Conservation (phyloP, 1,140 invertebrate species). For the Cepaea nemoralis region DNA sequence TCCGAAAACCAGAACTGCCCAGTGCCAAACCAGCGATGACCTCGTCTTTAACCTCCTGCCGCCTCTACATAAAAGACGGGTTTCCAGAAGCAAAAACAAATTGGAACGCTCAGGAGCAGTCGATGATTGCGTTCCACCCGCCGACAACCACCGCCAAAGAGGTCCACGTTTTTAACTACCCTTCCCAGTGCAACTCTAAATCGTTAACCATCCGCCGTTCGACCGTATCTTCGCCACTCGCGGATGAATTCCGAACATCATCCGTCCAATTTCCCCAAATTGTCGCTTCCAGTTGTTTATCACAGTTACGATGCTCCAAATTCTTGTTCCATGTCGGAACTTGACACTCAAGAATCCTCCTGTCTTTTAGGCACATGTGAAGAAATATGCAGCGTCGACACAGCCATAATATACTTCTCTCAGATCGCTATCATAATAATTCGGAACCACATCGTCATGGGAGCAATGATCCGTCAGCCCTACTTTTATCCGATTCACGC, state of each 20-base stretch:
- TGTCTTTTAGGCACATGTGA: not conserved
- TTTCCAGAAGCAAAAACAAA: constrained; percentile 15
- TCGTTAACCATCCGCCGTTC: not conserved
- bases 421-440: not conserved
- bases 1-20: constrained; percentile 14
- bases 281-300: not conserved
- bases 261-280: not conserved
- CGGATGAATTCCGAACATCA: not conserved
- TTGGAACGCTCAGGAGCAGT: constrained; percentile 25
- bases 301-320: not conserved
- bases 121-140: not conserved
- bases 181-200: not conserved
- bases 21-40: constrained; percentile 40
- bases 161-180: not conserved
- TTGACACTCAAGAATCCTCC: not conserved
- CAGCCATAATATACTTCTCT: not conserved
- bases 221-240: not conserved
- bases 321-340: not conserved
- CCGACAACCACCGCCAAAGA: not conserved
- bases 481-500: no score
- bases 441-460: not conserved
- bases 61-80: constrained; percentile 5
- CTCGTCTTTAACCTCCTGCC: constrained; percentile 23
- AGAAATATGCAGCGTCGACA: not conserved
- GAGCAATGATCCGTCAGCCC: not conserved